A percentile compares a stretch with the other conserved stretches of the same genome.
phyloP scores from a whole-genome alignment of 2,888 invertebrate species.

The Odontothrips loti region DNA sequence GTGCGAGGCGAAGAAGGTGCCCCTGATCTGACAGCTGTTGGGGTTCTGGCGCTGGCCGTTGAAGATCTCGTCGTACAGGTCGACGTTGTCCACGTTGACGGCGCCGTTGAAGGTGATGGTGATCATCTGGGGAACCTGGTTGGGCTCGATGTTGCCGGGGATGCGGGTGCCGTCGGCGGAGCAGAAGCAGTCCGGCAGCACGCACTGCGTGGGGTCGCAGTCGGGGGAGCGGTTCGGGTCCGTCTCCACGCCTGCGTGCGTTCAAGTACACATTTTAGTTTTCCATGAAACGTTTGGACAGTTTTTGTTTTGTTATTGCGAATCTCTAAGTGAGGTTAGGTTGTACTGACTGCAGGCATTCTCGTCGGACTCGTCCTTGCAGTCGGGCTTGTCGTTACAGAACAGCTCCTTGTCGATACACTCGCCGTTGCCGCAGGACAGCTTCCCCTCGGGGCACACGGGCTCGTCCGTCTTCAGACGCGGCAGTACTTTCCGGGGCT shows the following conservation, averaged over 20 bases:
- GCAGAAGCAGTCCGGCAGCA: constrained; percentile 87
- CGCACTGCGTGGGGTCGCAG: constrained; percentile 84
- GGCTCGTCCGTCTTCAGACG: constrained; percentile 91
- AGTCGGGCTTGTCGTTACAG: constrained; percentile 89
- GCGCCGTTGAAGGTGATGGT: constrained; percentile 91
- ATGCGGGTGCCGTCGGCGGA: constrained; percentile 88
- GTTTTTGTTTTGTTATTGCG: constrained; percentile 11
- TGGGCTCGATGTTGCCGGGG: constrained; percentile 75
- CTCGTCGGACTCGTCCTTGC: constrained; percentile 91
- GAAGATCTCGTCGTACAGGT: constrained; percentile 85
- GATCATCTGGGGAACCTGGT: constrained; percentile 88
- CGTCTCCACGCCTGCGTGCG: constrained; percentile 70
- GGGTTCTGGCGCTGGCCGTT: constrained; percentile 80
- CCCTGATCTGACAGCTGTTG: constrained; percentile 82
- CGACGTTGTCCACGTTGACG: constrained; percentile 87
- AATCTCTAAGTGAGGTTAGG: no score
- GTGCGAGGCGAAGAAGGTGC: constrained; percentile 88
- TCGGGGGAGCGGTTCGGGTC: constrained; percentile 91
- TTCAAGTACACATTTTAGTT: neutral
- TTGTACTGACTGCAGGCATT: constrained; percentile 85
- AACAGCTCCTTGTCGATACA: constrained; percentile 88
- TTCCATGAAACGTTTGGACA: no score
- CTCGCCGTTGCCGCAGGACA: constrained; percentile 88
- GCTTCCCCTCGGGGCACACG: constrained; percentile 82
- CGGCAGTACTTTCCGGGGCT: constrained; percentile 83